Conservation (phyloP, 2,888 invertebrate genomes). For the Ptychoptera contaminata region DNA sequence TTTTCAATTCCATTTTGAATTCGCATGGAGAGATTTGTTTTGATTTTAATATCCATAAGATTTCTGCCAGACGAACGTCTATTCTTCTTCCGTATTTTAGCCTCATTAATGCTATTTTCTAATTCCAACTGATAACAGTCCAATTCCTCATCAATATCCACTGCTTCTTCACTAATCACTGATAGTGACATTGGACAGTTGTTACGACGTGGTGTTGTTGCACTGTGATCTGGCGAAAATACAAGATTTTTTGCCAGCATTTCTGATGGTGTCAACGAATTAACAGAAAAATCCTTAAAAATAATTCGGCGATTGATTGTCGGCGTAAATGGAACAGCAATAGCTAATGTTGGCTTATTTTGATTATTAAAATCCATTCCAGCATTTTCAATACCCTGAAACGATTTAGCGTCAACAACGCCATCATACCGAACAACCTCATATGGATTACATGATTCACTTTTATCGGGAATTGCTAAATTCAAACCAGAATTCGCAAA, state of each 20-base stretch:
- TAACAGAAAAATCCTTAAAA: constrained; percentile 14
- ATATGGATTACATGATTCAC: constrained; percentile 24
- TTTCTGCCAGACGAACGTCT: constrained; percentile 5
- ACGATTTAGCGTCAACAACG: constrained; percentile 3
- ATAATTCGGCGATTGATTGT: constrained; percentile 27
- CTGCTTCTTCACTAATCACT: constrained; percentile 24
- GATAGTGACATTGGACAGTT: constrained; percentile 14
- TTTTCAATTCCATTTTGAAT: constrained; percentile 5
- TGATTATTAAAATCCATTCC: constrained; percentile 11
- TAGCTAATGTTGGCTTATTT: constrained; percentile 16
- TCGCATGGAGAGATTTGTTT: constrained; percentile 3
- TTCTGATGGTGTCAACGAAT: constrained; percentile 23
- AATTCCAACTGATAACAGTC: constrained; percentile 29
- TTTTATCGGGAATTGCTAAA: constrained; percentile 21
- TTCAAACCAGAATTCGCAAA: constrained; percentile 27
- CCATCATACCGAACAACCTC: constrained; percentile 21
- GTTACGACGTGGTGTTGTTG: constrained; percentile 8
- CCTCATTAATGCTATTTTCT: constrained; percentile 31
- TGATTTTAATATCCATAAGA: constrained; percentile 6
- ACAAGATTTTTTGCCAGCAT: constrained; percentile 25
- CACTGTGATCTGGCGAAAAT: constrained; percentile 19
- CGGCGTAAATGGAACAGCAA: constrained; percentile 27
- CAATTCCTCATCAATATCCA: constrained; percentile 28
- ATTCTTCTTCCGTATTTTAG: constrained; percentile 21
- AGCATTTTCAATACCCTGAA: constrained; percentile 15